phyloP scores from a whole-genome alignment of 2,113 vertebrate species.

The Onychostoma macrolepis region DNA sequence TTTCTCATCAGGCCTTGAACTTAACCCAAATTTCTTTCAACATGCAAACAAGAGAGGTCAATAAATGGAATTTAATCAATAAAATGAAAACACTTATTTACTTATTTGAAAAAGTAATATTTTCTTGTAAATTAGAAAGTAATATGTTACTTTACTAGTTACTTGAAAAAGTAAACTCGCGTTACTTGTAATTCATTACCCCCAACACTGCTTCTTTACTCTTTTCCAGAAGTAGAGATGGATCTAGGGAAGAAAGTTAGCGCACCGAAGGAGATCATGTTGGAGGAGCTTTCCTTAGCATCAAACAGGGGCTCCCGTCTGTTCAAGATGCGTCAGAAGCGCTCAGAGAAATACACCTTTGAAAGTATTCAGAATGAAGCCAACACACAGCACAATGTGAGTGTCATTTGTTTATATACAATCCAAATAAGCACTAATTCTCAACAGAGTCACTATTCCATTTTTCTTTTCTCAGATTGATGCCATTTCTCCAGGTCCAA shows the following conservation, averaged over 20 bases:
- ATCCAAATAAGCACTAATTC: not conserved
- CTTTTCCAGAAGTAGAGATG: conserved; percentile 77
- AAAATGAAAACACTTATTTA: too few species aligned
- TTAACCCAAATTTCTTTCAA: too few species aligned
- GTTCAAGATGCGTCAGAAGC: conserved; percentile 93
- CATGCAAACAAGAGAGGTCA: too few species aligned
- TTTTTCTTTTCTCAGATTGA: conserved; percentile 54
- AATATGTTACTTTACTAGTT: too few species aligned
- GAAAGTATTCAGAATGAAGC: conserved; percentile 85
- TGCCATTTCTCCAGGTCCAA: conserved; percentile 63
- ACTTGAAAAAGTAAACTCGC: too few species aligned
- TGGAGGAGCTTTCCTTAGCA: conserved; percentile 90
- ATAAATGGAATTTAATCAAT: too few species aligned
- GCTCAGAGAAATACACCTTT: conserved; percentile 95
- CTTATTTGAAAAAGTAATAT: too few species aligned
- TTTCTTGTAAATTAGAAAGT: too few species aligned
- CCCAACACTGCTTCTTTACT: not conserved
- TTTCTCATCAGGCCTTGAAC: too few species aligned
- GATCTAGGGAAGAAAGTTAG: conserved; percentile 92
- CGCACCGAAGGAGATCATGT: conserved; percentile 92
- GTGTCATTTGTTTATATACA: conserved; percentile 52
- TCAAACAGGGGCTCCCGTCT: conserved; percentile 92
- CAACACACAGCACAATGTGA: conserved; percentile 82
- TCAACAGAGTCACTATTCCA: not conserved
- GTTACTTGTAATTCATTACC: too few species aligned